phyloP scores from a whole-genome alignment of 2,113 vertebrate genomes.

The Nyctibius bracteatus region DNA sequence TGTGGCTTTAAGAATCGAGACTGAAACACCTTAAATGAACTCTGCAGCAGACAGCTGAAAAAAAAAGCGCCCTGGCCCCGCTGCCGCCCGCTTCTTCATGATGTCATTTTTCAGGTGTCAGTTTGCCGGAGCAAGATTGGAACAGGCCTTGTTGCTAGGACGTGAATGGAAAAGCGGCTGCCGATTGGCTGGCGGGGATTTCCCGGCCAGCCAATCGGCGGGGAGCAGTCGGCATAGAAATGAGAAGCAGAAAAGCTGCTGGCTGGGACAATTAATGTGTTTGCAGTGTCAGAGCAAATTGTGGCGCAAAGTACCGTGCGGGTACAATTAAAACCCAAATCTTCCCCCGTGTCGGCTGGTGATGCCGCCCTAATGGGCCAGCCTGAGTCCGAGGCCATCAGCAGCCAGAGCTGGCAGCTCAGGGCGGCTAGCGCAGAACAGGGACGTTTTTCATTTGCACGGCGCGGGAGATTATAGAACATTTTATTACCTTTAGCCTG shows the following conservation, averaged over 20 bases:
- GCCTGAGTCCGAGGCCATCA: slow-evolving; percentile 21
- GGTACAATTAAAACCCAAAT: not conserved
- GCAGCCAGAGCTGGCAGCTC: not conserved
- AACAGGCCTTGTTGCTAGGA: slow-evolving; percentile 93
- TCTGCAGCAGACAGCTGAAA: slow-evolving; percentile 69
- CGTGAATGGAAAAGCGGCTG: slow-evolving; percentile 74
- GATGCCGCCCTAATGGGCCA: not conserved
- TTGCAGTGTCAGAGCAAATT: slow-evolving; percentile 81
- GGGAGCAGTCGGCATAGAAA: slow-evolving; percentile 47
- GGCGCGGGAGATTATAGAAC: not conserved
- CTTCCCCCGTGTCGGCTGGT: not conserved
- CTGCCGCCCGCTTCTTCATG: slow-evolving; percentile 82
- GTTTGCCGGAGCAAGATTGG: slow-evolving; percentile 76
- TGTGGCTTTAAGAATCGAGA: slow-evolving; percentile 88
- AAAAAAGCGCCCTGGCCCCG: slow-evolving; percentile 62
- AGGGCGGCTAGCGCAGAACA: not conserved
- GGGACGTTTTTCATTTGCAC: not conserved
- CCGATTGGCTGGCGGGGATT: slow-evolving; percentile 78
- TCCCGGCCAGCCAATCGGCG: slow-evolving; percentile 76
- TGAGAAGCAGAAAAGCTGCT: slow-evolving; percentile 61
- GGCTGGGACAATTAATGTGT: slow-evolving; percentile 82
- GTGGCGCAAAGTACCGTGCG: not conserved
- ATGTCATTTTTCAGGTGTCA: slow-evolving; percentile 88
- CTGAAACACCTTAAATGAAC: slow-evolving; percentile 85
- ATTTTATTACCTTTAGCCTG: not conserved